These are phyloP conservation scores for Strigamia crassipes DNA, from an alignment of 2,888 invertebrate genomes.

Conservation along the genomic window DNA sequence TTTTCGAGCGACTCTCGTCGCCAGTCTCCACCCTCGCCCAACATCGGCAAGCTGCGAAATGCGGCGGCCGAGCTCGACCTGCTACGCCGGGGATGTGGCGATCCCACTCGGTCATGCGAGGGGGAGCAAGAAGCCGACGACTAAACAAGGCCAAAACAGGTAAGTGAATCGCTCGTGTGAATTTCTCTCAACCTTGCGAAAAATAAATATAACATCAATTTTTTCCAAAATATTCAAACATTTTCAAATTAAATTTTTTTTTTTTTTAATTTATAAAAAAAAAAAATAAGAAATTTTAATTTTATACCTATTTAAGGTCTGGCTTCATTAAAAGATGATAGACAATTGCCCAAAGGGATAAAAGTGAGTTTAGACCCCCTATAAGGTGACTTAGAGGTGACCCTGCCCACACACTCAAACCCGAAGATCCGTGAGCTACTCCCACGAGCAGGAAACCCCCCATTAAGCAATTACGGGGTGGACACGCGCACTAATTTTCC, in stretches of 20 bases:
- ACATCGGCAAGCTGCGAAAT: constrained; percentile 22
- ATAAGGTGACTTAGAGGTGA: constrained; percentile 13
- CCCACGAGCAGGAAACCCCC: constrained; percentile 19
- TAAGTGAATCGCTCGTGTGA: not conserved
- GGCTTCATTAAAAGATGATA: not conserved
- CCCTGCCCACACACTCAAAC: not conserved
- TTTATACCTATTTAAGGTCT: too few relatives aligned
- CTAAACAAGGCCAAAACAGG: constrained; percentile 33
- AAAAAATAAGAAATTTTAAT: too few relatives aligned
- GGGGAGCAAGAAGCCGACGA: not conserved
- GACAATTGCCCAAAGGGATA: not conserved
- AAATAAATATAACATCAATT: not conserved
- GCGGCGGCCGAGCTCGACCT: constrained; percentile 21
- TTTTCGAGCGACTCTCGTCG: not conserved
- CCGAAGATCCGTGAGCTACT: constrained; percentile 6
- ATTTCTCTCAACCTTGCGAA: not conserved
- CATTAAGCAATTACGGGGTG: constrained; percentile 29
- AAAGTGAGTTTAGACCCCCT: not conserved
- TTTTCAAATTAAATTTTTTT: not conserved
- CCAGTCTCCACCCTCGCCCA: constrained; percentile 25
- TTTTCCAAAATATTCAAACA: not conserved
- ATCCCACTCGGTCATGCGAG: constrained; percentile 17
- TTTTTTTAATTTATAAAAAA: not conserved
- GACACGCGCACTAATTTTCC: not conserved
- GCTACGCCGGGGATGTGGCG: constrained; percentile 34